A percentile compares a stretch with the other conserved stretches of the same genome.
Conservation (phyloP, 2,888 invertebrate species). For the Gisinianus flammeolus region DNA sequence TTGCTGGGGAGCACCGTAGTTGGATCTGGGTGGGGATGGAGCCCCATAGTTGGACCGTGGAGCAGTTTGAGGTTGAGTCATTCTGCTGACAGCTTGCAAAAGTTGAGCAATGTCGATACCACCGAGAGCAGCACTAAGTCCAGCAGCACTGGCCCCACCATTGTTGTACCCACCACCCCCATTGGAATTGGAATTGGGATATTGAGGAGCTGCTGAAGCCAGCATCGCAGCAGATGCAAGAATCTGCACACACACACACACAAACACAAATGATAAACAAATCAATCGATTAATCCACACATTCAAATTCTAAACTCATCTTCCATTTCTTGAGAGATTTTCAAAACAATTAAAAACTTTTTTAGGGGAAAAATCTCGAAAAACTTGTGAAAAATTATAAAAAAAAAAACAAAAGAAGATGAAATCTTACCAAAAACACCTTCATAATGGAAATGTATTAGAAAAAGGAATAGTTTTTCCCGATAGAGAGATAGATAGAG, state of each 20-base stretch:
- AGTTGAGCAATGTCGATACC: constrained; percentile 34
- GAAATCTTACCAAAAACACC: constrained; percentile 40
- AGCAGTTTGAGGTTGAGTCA: not conserved
- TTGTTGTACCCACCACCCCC: constrained; percentile 30
- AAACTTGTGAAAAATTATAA: not conserved
- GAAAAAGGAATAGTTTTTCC: constrained; percentile 16
- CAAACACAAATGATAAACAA: not conserved
- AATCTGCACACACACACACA: constrained; percentile 60
- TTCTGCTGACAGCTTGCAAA: constrained; percentile 22
- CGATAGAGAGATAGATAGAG: constrained; percentile 9
- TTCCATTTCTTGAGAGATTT: too few relatives aligned
- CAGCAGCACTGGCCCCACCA: not conserved
- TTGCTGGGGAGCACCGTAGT: constrained; percentile 6
- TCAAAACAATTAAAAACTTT: not conserved
- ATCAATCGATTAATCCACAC: too few relatives aligned
- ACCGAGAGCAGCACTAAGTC: constrained; percentile 3
- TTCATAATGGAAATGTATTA: constrained; percentile 39
- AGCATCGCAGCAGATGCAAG: constrained; percentile 60
- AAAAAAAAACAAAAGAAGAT: constrained; percentile 4
- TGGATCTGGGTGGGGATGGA: not conserved
- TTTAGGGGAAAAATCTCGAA: not conserved
- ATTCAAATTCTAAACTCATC: too few relatives aligned
- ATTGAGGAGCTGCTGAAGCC: constrained; percentile 58
- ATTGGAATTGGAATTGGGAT: constrained; percentile 16
- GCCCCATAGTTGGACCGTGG: constrained; percentile 7